Evolutionary conservation across 2,113 vertebrate species (phyloP).

Genomic region (Scalopus aquaticus): DNA sequence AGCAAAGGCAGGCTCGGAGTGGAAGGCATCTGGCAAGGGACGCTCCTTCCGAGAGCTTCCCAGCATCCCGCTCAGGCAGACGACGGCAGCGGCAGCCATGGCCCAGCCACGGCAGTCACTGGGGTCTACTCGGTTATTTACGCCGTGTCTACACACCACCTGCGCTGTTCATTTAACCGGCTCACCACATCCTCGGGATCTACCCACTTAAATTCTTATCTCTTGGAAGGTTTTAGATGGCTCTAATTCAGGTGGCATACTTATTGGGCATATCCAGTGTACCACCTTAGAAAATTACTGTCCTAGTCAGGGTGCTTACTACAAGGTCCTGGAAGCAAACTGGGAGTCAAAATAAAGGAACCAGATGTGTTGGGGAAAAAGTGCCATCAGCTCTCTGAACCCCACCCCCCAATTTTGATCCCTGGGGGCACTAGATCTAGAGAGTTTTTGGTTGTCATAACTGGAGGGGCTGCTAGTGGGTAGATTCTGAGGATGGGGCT

Average conservation of each 20-base stretch:
- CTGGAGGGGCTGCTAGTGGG: background rate
- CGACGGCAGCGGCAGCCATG: fast-evolving
- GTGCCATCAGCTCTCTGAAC: background rate
- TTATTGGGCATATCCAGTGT: fast-evolving
- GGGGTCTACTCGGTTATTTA: background rate
- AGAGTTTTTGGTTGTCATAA: background rate
- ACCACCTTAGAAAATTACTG: background rate
- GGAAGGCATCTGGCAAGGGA: background rate
- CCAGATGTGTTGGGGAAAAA: background rate
- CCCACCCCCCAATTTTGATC: background rate
- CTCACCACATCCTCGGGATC: background rate
- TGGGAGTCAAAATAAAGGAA: background rate
- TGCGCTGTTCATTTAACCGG: background rate
- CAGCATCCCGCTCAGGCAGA: background rate
- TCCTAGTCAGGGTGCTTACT: background rate
- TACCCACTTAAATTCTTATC: background rate
- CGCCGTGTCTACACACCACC: no score
- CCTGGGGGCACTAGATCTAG: background rate
- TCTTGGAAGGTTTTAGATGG: background rate
- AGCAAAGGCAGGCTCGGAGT: background rate
- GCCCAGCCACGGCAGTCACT: fast-evolving
- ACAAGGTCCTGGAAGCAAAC: background rate
- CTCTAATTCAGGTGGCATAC: background rate
- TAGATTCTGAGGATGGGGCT: background rate
- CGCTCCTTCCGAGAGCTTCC: background rate